Base-by-base conservation (phyloP, 2,888 invertebrate genomes). In the Cataglyphis cursor region DNA sequence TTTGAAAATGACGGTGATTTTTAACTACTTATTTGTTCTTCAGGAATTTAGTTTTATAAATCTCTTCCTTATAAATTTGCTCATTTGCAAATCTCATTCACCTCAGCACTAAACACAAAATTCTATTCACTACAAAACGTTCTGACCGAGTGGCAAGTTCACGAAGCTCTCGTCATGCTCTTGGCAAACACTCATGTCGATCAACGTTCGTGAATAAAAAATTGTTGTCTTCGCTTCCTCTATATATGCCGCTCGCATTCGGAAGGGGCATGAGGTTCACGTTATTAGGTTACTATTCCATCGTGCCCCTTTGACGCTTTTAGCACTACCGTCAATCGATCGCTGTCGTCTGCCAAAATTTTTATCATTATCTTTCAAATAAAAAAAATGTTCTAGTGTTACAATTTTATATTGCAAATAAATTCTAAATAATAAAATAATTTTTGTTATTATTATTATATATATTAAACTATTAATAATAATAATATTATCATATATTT, bases 271-370 rank as follows among this genome's bases (percentile, higher is more conserved):
- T 81, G 80, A 82, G 48, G 68, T 88, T 88, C 70, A 44, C 59
- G 24, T 93, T 92, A 93, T 91, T 93, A 89, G 93, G 92, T 92
- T 93, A 93, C 91, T 85, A 91, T 91, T 91, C 75, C 91, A 87
- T 64, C 61, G 57, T 68, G 82, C 81, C 48, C 31, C 84, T 75
- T 82, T 81, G 65, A 28, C 68, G 72, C 75, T 76, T 76, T 41
- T 82, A 78, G 41, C 51, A 75, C 85, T 81, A 87, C 70, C 74
- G 78, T 72, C 78, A n/a, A 51, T 21, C 48, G 31, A 44, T 59
- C 21, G 18, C 9, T 28, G 51, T 10, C 21, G 8, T 24, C 18
- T n/a, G 9, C 18, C 24, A 48, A 70, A 21, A 57, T 78, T 3
- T 28, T 70, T 59, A 2, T 0, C 28, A 28, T 10, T n/a, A 35